phyloP scores from a whole-genome alignment of 2,888 invertebrate species.

The Callinectes sapidus region DNA sequence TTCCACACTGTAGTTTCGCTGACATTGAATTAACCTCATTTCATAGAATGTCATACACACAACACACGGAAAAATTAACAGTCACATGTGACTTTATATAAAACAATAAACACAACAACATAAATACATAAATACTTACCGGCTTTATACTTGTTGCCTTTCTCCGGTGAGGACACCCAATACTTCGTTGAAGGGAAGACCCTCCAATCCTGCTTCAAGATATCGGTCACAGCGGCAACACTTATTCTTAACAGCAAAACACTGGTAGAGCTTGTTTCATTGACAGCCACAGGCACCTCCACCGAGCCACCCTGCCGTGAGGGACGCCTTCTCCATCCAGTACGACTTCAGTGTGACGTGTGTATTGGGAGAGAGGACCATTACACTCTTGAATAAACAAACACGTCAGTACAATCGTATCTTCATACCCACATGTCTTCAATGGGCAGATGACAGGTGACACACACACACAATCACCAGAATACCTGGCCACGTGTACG shows the following conservation, averaged over 20 bases:
- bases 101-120: neutral
- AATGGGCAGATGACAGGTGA: neutral
- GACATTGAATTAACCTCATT: neutral
- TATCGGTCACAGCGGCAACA: neutral
- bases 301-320: neutral
- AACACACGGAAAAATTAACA: neutral
- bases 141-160: too few species aligned
- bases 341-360: neutral
- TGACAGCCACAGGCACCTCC: neutral
- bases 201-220: neutral
- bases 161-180: neutral
- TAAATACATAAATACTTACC: neutral
- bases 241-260: neutral
- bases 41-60: neutral
- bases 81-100: neutral
- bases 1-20: neutral
- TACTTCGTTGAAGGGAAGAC: neutral
- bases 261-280: neutral
- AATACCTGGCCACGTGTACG: neutral
- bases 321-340: neutral
- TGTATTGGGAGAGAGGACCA: neutral
- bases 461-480: neutral
- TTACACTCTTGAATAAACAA: too few species aligned
- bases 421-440: too few species aligned
- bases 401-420: too few species aligned